These are phyloP conservation scores for Liparis tanakae DNA, from an alignment of 2,797 vertebrate genomes.

Conservation along the genomic window DNA sequence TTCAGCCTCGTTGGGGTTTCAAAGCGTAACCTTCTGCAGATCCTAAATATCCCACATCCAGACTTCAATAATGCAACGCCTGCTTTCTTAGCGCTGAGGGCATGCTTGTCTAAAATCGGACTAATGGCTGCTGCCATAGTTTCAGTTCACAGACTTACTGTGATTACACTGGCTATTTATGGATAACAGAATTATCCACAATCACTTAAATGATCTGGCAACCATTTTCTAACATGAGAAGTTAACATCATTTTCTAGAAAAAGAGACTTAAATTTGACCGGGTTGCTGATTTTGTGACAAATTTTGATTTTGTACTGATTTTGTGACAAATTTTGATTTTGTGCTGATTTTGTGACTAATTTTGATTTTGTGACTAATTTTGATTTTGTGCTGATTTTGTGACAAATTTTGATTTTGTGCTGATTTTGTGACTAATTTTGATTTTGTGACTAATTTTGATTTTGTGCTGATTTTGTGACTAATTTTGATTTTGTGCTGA, in stretches of 20 bases:
- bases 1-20: conserved; percentile 41
- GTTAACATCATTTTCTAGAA: conserved; percentile 1
- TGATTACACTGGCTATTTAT: conserved; percentile 19
- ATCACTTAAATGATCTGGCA: conserved; percentile 16
- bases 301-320: not conserved
- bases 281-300: conserved; percentile 20
- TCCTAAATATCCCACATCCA: conserved; percentile 65
- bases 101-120: conserved; percentile 51
- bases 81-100: conserved; percentile 34
- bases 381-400: not conserved
- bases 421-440: conserved; percentile 21
- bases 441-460: conserved; percentile 12
- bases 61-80: conserved; percentile 62
- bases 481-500: not conserved
- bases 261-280: conserved; percentile 3
- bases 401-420: conserved; percentile 1
- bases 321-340: conserved; percentile 8
- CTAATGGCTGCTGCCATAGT: conserved; percentile 48
- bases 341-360: conserved; percentile 17
- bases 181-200: not conserved
- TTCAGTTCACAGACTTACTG: conserved; percentile 35
- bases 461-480: conserved; percentile 12
- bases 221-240: not conserved
- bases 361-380: conserved; percentile 16
- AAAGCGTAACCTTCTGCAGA: conserved; percentile 51